Conservation (phyloP, 2,797 vertebrate genomes). For the Enteromius treurensis region DNA sequence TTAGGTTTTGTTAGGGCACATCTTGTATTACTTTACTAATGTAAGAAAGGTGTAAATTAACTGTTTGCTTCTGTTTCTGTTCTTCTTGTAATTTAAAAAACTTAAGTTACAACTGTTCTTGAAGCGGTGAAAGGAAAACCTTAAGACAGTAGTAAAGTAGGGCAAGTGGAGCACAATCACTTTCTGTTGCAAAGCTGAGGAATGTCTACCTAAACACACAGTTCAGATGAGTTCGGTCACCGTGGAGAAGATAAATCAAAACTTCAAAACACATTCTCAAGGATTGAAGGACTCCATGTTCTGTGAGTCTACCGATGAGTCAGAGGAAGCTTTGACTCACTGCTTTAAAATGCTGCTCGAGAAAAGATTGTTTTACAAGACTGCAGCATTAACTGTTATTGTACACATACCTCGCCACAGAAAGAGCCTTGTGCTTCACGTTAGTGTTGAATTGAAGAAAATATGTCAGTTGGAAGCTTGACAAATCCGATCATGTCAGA, state of each 20-base stretch:
- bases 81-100: neutral
- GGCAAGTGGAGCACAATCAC: neutral
- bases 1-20: neutral
- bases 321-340: slow-evolving; percentile 40
- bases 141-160: neutral
- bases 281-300: slow-evolving; percentile 25
- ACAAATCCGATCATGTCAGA: neutral
- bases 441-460: neutral
- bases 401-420: neutral
- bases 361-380: slow-evolving; percentile 10
- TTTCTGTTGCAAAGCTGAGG: slow-evolving; percentile 36
- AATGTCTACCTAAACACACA: slow-evolving; percentile 53
- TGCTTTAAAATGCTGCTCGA: slow-evolving; percentile 24
- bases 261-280: neutral
- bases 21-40: slow-evolving; percentile 1
- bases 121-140: neutral
- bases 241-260: slow-evolving; percentile 3
- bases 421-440: neutral
- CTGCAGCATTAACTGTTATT: slow-evolving; percentile 7
- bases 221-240: slow-evolving; percentile 31
- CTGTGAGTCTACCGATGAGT: slow-evolving; percentile 21
- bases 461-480: neutral
- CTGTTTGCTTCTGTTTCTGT: neutral
- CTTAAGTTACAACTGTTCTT: slow-evolving; percentile 1
- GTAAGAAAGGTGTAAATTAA: neutral